Evolutionary conservation across 2,888 invertebrate genomes (phyloP), one percentile per base, ranked within the genome.

Genomic region (Halictus quadricinctus): DNA sequence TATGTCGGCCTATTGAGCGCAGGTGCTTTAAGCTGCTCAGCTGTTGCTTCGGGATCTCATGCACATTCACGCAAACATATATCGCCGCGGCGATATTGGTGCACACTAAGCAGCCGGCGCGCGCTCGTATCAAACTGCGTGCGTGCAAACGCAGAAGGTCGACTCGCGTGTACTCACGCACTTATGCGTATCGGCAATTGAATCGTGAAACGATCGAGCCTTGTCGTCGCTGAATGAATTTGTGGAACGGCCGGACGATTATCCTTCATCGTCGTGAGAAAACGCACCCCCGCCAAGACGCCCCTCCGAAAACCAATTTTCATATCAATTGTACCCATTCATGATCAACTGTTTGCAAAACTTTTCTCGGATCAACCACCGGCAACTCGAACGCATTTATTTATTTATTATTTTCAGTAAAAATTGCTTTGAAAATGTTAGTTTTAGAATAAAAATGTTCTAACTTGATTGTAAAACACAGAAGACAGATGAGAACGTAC

Each of bases 1-100:
- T 91, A 90, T 88, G 87, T 89, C 82, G 88, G 90, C 88, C 87
- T 87, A 92, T 91, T 89, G 90, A 90, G 88, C 90, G 93, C 93
- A 93, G 93, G 93, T 93, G 93, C 90, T 92, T 90, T 87, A 87
- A 91, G 90, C 90, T 90, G 91, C 92, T 93, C 93, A 93, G 93
- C 93, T 93, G 93, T 93, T 93, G 93, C 93, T 93, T 93, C 91
- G 87, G 64, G 79, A 88, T 83, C 91, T 85, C 89, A 80, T 84
- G 85, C 81, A 90, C 84, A 79, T 87, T 83, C 84, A 86, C 84
- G 77, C 84, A 72, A 43, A 83, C 85, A 73, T 81, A 86, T 83
- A 75, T 73, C 80, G 21, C 81, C 80, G 21, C 82, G 74, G 64
- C 83, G 84, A 82, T 85, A 85, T 89, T 82, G 84, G 89, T 85